phyloP scores from a whole-genome alignment of 2,113 vertebrate genomes.

The Addax nasomaculatus region DNA sequence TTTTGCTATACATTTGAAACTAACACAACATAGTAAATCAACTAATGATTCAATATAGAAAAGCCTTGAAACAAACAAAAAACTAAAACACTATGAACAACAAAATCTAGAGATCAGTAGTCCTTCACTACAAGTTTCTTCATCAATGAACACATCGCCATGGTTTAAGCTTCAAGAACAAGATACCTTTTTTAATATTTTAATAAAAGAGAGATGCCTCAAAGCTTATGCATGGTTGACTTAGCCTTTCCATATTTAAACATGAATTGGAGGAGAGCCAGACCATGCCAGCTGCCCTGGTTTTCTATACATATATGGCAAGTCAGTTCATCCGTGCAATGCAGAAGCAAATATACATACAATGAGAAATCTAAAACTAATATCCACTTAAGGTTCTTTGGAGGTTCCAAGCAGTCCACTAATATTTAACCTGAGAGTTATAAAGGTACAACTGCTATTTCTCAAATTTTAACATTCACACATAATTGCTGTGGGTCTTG shows the following conservation, averaged over 20 bases:
- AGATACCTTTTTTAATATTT: background rate
- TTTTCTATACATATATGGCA: slow-evolving; percentile 36
- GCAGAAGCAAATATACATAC: background rate
- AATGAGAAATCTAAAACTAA: background rate
- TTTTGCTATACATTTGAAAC: background rate
- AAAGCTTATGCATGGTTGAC: background rate
- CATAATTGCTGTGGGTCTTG: background rate
- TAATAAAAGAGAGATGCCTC: background rate
- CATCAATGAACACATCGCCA: background rate
- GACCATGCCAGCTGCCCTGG: background rate
- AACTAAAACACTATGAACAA: background rate
- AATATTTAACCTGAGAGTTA: background rate
- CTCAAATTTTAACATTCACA: background rate
- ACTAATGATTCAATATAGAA: background rate
- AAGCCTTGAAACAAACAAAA: background rate
- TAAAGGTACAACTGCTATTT: background rate
- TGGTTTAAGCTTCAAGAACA: background rate
- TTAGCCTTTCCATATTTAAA: slow-evolving; percentile 5
- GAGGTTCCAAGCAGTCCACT: background rate
- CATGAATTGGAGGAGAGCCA: background rate
- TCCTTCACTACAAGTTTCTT: background rate
- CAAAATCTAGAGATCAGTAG: background rate
- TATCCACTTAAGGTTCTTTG: background rate
- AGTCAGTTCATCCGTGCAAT: background rate
- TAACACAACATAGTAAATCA: background rate